These are phyloP conservation scores for Glossosoma conforme DNA, from an alignment of 1,140 invertebrate species.

Conservation along the genomic window DNA sequence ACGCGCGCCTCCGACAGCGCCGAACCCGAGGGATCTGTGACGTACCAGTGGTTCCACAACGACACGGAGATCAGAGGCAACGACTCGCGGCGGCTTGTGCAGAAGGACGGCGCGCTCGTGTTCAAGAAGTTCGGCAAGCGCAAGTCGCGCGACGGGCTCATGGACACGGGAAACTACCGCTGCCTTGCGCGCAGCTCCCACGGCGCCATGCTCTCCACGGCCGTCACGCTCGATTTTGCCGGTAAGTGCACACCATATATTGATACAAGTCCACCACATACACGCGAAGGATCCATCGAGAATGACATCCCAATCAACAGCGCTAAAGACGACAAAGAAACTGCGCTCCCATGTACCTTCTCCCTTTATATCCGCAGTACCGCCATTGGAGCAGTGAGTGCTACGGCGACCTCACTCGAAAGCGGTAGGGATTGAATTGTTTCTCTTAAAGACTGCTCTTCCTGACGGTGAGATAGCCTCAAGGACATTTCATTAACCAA, in stretches of 20 bases:
- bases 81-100: constrained; percentile 12
- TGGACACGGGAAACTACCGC: constrained; percentile 22
- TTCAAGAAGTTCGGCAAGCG: constrained; percentile 22
- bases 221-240: constrained; percentile 9
- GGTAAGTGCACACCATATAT: constrained; percentile 19
- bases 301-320: too few relatives aligned
- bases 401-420: too few relatives aligned
- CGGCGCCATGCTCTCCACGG: constrained; percentile 18
- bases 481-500: too few relatives aligned
- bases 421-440: too few relatives aligned
- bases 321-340: too few relatives aligned
- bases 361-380: too few relatives aligned
- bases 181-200: constrained; percentile 10
- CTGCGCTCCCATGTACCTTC: too few relatives aligned
- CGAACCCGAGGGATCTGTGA: constrained; percentile 3
- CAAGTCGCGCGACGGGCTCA: constrained; percentile 1
- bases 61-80: constrained; percentile 17
- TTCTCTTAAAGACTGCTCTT: too few relatives aligned
- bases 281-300: too few relatives aligned
- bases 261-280: too few relatives aligned
- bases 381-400: too few relatives aligned
- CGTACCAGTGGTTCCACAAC: constrained; percentile 25
- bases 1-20: neutral
- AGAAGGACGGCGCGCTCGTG: constrained; percentile 18
- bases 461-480: too few relatives aligned